These are phyloP conservation scores for Oasisia sp. DNA, from an alignment of 2,888 invertebrate species.

Conservation along the genomic window DNA sequence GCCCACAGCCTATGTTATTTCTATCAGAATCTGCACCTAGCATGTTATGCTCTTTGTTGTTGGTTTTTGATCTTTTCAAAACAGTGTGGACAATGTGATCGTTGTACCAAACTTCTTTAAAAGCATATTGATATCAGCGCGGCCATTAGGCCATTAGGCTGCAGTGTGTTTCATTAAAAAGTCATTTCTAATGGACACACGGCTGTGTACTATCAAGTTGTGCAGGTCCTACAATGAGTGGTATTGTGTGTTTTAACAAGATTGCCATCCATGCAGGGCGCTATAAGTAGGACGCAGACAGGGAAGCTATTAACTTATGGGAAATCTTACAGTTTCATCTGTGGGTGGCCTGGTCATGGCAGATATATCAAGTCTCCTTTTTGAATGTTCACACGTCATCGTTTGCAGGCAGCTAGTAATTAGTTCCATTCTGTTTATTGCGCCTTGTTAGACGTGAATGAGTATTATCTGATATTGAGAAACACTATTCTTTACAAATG, in stretches of 20 bases:
- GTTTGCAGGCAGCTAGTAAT: background rate
- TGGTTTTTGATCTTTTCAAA: background rate
- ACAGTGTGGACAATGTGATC: background rate
- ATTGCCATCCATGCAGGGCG: background rate
- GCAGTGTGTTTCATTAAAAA: background rate
- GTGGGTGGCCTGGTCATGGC: background rate
- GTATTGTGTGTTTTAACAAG: constrained; percentile 8
- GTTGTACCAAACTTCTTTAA: background rate
- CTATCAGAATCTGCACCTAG: background rate
- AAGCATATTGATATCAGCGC: background rate
- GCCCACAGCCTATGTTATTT: constrained; percentile 1
- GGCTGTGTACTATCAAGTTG: background rate
- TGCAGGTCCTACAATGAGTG: background rate
- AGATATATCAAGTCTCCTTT: background rate
- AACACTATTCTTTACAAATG: background rate
- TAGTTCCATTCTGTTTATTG: background rate
- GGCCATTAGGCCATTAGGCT: background rate
- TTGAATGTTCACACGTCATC: background rate
- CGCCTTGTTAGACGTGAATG: background rate
- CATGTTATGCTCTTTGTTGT: background rate
- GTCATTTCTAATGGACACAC: background rate
- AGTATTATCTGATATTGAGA: background rate
- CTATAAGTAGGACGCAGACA: background rate
- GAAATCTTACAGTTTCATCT: background rate
- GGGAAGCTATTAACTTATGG: background rate